Base-by-base conservation (phyloP, 2,113 vertebrate genomes). In the Rhinogobius similis region DNA sequence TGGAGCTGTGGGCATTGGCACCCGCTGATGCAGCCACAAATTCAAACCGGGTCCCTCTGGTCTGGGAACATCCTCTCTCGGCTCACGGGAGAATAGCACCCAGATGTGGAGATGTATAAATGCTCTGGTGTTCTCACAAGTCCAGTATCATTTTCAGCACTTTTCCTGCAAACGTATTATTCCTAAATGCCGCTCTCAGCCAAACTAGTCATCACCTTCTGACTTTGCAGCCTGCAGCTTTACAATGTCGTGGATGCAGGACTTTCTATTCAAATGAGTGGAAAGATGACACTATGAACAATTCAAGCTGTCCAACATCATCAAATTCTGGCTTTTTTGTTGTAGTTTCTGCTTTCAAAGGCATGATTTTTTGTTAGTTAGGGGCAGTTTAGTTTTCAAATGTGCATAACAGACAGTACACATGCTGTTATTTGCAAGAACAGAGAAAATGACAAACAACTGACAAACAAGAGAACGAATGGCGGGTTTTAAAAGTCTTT, bases 91-190 rank as follows among this genome's bases (percentile, higher is more conserved):
- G 80, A 87, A 88, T 89, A 82, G 77, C 82, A 87, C 79, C 80
- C 89, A 89, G 86, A 89, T 90, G 85, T 90, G 82, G 5, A 21
- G 26, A 53, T 71, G 29, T 77, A 88, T 81, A 79, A 71, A 76
- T 52, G 41, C 84, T 81, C 81, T 75, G 39, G 72, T 79, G 68
- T 71, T 58, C 70, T 77, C 70, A 68, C 62, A 70, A 80, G 72
- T 78, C 10, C 72, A 66, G 79, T 76, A 75, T 82, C 8, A 7
- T 75, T 84, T 85, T 83, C 76, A 61, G 38, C 65, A 68, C 41
- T 73, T 62, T 65, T 59, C 55, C 29, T 62, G 56, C 53, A 71
- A 48, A 70, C 76, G 68, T 67, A 78, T 79, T 80, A 67, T 62
- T 81, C 68, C 21, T 64, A 50, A 70, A 74, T 13, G 23, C 63